These are phyloP conservation scores for Spilarctia lutea DNA, from an alignment of 2,888 invertebrate species.

Conservation along the genomic window DNA sequence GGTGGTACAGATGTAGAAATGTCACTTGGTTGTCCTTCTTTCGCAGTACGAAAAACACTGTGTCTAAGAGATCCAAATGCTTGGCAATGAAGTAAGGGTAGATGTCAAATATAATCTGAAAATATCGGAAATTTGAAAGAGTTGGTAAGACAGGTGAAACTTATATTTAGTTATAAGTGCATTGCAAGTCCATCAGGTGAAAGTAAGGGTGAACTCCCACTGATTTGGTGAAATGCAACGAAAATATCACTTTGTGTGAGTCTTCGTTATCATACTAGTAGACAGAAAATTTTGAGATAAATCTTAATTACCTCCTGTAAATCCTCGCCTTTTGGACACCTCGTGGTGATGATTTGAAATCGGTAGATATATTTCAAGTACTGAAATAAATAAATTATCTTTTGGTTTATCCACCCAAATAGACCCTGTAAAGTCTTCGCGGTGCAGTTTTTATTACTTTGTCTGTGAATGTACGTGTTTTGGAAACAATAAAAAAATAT, in stretches of 20 bases:
- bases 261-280: no score
- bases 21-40: conserved; percentile 93
- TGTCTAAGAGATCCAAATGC: conserved; percentile 91
- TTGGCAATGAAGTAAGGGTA: conserved; percentile 93
- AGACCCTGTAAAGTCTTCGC: no score
- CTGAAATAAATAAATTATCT: conserved; percentile 59
- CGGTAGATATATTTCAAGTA: conserved; percentile 76
- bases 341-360: conserved; percentile 70
- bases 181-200: no score
- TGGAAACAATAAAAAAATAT: no score
- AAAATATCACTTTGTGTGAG: no score
- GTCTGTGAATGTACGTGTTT: no score
- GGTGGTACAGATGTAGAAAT: conserved; percentile 96
- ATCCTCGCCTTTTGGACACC: conserved; percentile 71
- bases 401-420: no score
- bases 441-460: no score
- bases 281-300: no score
- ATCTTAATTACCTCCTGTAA: conserved; percentile 62
- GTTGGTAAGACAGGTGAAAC: no score
- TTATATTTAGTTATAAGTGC: no score
- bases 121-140: conserved; percentile 33
- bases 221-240: neutral
- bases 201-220: no score
- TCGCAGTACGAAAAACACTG: conserved; percentile 95
- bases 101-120: conserved; percentile 70